phyloP scores from a whole-genome alignment of 1,140 invertebrate species.

The Leptinotarsa lineolata region DNA sequence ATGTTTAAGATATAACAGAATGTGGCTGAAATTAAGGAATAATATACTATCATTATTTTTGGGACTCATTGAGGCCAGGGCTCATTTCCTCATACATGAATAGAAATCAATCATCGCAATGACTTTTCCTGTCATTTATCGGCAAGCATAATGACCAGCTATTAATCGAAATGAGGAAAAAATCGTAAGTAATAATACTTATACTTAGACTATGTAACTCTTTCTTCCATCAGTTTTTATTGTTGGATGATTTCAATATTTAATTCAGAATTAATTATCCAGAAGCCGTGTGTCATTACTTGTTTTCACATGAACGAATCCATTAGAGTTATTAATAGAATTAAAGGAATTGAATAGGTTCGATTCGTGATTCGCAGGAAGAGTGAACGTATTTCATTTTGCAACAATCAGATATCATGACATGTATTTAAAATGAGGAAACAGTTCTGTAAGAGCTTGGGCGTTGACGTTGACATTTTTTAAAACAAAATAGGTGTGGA shows the following conservation, averaged over 20 bases:
- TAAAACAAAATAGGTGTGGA: too few relatives aligned
- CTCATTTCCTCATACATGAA: too few relatives aligned
- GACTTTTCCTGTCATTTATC: too few relatives aligned
- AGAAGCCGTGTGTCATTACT: neutral
- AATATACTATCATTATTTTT: too few relatives aligned
- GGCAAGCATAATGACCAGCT: too few relatives aligned
- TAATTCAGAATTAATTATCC: neutral
- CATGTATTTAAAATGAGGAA: neutral
- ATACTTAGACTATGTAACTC: too few relatives aligned
- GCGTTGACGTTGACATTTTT: too few relatives aligned
- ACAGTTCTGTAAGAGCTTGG: neutral
- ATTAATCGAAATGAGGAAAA: neutral
- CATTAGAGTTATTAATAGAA: neutral
- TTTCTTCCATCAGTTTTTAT: neutral
- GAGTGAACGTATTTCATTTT: neutral
- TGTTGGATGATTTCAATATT: conserved; percentile 3
- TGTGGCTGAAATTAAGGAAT: too few relatives aligned
- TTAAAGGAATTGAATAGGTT: neutral
- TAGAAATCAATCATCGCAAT: too few relatives aligned
- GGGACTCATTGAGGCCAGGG: too few relatives aligned
- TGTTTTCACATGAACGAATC: conserved; percentile 2
- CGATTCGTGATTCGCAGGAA: neutral
- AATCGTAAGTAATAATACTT: neutral
- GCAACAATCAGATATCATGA: neutral
- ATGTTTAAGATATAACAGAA: too few relatives aligned